Base-by-base conservation (phyloP, 1,140 invertebrate species). In the Pachyrhynchus sulphureomaculatus region DNA sequence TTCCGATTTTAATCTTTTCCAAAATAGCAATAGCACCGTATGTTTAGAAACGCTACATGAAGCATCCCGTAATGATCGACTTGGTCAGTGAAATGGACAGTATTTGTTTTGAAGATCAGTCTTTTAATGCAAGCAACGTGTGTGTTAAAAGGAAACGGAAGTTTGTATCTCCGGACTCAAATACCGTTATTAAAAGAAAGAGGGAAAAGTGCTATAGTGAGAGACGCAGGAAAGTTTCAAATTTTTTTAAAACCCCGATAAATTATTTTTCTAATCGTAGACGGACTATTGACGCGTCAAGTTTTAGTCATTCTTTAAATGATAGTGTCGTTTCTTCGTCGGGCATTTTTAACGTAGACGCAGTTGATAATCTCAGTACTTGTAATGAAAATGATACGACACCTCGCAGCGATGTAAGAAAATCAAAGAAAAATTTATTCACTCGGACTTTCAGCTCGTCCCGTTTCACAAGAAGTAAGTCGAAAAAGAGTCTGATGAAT, bases 181-280 rank as follows among this genome's bases (percentile, higher is more conserved):
- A 53, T 26, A 52, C 63, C 8, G 39, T 59, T 18, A 57, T 55
- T 10, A 76, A 75, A 54, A 64, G 73, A 10, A 69, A 71, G 52
- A 49, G 68, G 9, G 73, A 75, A 44, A 68, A 69, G 37, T 73
- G 71, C 39, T 73, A 68, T 34, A 73, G 70, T 41, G 74, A 75
- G 52, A 68, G 68, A 9, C 64, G 62, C 13, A 69, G 65, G 24
- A 71, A 68, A 57, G 67, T 76, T n/a, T 68, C 71, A 0, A 66
- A 62, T 34, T 71, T 76, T 39, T 75, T 76, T 45, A 74, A 71
- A 51, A 75, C 74, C 2, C 74, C 74, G 2, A 59, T 76, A 2
- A 71, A 66, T 37, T 75, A 74, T 62, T 70, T 76, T 51, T 72
- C 73, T 12, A 72, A 75, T 60, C 63, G 74, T 12, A 55, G 74